Percentiles rank a stretch among this genome's conserved stretches.
phyloP scores from a whole-genome alignment of 1,140 invertebrate genomes.

The Diuraphis noxia region DNA sequence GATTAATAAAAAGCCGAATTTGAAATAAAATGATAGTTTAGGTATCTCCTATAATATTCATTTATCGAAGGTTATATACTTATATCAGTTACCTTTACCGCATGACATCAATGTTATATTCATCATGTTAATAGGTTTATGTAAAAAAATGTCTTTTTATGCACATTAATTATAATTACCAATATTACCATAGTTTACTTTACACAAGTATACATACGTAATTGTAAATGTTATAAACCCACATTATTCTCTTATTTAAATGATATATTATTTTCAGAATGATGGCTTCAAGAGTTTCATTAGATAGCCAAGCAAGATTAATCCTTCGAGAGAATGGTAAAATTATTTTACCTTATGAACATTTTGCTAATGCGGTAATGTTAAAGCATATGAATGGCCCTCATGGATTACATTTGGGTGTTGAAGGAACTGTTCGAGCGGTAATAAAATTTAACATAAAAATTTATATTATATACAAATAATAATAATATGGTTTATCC shows the following conservation, averaged over 20 bases:
- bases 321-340: slow-evolving; percentile 82
- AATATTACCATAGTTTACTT: neutral
- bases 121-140: neutral
- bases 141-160: neutral
- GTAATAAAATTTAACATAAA: no score
- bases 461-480: neutral
- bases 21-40: neutral
- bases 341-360: slow-evolving; percentile 83
- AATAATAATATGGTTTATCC: neutral
- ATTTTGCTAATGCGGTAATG: slow-evolving; percentile 87
- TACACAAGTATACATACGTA: neutral
- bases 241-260: neutral
- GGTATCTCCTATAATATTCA: neutral
- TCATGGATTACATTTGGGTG: slow-evolving; percentile 77
- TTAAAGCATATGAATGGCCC: slow-evolving; percentile 85
- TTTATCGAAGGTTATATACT: neutral
- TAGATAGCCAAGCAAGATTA: slow-evolving; percentile 79
- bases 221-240: neutral
- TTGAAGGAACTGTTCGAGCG: slow-evolving; percentile 78
- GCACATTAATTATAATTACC: neutral
- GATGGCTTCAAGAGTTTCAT: slow-evolving; percentile 77
- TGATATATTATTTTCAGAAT: slow-evolving; percentile 67
- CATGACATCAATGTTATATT: neutral
- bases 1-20: neutral
- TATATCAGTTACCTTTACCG: neutral